Conservation (phyloP, 2,797 vertebrate species). For the Microtus agrestis region DNA sequence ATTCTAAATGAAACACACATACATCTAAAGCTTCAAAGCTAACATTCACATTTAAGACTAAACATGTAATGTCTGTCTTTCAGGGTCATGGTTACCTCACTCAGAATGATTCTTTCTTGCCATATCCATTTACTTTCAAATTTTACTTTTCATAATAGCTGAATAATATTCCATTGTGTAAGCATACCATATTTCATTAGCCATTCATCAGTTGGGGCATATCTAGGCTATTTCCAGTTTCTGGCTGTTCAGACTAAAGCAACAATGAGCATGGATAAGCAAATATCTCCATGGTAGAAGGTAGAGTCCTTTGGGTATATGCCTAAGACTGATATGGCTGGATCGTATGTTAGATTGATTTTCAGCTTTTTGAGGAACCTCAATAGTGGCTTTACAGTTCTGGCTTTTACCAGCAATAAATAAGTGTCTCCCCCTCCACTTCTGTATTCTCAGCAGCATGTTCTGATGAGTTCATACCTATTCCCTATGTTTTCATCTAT, state of each 20-base stretch:
- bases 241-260: not conserved
- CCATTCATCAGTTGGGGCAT: not conserved
- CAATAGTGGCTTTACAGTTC: not conserved
- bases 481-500: not conserved
- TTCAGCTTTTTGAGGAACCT: not conserved
- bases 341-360: not conserved
- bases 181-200: not conserved
- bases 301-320: not conserved
- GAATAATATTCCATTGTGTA: not conserved
- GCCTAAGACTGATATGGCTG: not conserved
- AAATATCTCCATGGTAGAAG: not conserved
- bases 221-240: not conserved
- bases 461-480: not conserved
- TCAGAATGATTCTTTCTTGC: not conserved
- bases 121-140: not conserved
- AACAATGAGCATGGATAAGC: not conserved
- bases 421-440: no score
- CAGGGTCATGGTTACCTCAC: not conserved
- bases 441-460: not conserved
- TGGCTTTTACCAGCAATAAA: not conserved
- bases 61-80: not conserved
- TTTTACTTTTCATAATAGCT: not conserved
- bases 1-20: not conserved
- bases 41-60: not conserved
- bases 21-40: not conserved